Conservation (phyloP, 37 sponge, comb jelly and placozoan species). For the Sycon ciliatum region DNA sequence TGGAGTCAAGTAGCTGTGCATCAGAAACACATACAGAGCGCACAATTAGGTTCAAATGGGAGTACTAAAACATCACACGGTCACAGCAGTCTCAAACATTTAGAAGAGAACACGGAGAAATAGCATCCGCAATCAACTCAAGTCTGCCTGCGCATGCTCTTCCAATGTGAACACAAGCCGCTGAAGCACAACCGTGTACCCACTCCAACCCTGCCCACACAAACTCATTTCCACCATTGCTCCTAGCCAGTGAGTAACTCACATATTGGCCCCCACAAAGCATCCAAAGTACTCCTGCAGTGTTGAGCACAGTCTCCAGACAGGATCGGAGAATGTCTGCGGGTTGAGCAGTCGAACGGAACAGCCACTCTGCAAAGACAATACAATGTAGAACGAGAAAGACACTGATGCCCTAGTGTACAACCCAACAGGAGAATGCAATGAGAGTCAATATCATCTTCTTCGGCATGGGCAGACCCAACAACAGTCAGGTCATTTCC, state of each 20-base stretch:
- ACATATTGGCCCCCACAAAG: slow-evolving; percentile 84
- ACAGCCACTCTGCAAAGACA: slow-evolving; percentile 56
- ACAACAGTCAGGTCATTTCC: no score
- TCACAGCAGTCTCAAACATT: no score
- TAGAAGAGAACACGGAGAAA: no score
- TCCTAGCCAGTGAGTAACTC: slow-evolving; percentile 15
- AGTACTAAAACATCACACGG: no score
- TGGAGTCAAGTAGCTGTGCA: slow-evolving; percentile 80
- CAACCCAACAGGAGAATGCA: not conserved
- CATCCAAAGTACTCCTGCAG: slow-evolving; percentile 82
- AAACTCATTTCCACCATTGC: no score
- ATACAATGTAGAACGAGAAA: not conserved
- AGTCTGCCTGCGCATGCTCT: no score
- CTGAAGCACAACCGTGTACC: no score
- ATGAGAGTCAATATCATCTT: no score
- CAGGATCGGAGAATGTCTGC: slow-evolving; percentile 61
- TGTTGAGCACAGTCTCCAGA: slow-evolving; percentile 72
- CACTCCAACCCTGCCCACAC: no score
- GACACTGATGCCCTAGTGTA: not conserved
- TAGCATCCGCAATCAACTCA: no score
- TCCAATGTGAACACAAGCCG: no score
- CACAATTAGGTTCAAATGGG: not conserved
- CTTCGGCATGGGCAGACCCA: no score
- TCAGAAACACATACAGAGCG: not conserved
- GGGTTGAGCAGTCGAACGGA: slow-evolving; percentile 88